Conservation (phyloP, 2,113 vertebrate genomes). For the Paedocypris sp. region DNA sequence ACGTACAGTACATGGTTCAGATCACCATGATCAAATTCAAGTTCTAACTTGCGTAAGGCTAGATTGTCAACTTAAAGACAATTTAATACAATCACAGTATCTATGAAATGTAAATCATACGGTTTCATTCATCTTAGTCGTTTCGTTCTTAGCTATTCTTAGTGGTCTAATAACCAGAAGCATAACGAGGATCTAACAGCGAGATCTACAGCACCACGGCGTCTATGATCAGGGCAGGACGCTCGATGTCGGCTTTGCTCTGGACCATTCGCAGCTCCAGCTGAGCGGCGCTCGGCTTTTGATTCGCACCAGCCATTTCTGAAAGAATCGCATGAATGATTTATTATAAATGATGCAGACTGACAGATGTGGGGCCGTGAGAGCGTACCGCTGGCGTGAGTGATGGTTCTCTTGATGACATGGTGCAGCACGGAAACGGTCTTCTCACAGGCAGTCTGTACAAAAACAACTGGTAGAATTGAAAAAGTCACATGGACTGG, state of each 20-base stretch:
- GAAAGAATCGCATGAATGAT: constrained; percentile 10
- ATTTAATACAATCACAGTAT: too few relatives aligned
- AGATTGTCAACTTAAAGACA: too few relatives aligned
- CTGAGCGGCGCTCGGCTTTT: constrained; percentile 75
- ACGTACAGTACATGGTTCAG: too few relatives aligned
- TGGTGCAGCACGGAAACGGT: constrained; percentile 91
- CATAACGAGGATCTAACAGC: background rate
- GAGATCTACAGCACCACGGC: constrained; percentile 40
- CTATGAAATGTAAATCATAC: too few relatives aligned
- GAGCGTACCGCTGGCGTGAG: constrained; percentile 71
- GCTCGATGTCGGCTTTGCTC: constrained; percentile 91
- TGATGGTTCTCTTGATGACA: constrained; percentile 85
- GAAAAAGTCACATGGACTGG: too few relatives aligned
- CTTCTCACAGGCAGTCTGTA: constrained; percentile 91
- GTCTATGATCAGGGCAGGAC: constrained; percentile 75
- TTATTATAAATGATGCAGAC: background rate
- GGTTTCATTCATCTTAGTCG: too few relatives aligned
- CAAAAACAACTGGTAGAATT: too few relatives aligned
- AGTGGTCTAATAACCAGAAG: too few relatives aligned
- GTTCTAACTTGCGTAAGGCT: too few relatives aligned
- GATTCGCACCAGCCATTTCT: constrained; percentile 75
- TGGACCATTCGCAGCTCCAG: constrained; percentile 93
- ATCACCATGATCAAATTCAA: too few relatives aligned
- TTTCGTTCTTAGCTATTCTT: too few relatives aligned
- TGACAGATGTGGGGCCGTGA: too few relatives aligned